phyloP scores from a whole-genome alignment of 2,888 invertebrate genomes.

The Sesia bembeciformis region DNA sequence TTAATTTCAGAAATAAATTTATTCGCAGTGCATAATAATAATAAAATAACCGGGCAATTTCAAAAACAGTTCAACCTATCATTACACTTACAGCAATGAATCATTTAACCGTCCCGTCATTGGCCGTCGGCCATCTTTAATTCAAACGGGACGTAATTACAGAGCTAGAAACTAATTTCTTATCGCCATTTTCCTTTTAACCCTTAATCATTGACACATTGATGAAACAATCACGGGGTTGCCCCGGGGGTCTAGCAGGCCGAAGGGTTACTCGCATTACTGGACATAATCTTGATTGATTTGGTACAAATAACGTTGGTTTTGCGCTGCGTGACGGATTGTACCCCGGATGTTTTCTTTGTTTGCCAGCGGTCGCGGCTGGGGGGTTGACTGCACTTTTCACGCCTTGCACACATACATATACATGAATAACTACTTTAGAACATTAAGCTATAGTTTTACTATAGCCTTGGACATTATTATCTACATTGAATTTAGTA shows the following conservation, averaged over 20 bases:
- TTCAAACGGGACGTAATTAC: slow-evolving; percentile 11
- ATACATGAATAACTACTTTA: neutral
- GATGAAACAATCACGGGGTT: slow-evolving; percentile 50
- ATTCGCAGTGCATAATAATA: too few relatives aligned
- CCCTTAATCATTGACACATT: slow-evolving; percentile 60
- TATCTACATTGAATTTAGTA: too few relatives aligned
- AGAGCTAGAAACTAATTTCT: slow-evolving; percentile 24
- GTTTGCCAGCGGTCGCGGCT: slow-evolving; percentile 10
- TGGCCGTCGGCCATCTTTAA: slow-evolving; percentile 5
- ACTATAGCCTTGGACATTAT: too few relatives aligned
- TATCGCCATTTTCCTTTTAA: slow-evolving; percentile 29
- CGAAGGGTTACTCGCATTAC: slow-evolving; percentile 55
- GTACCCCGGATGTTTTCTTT: slow-evolving; percentile 26
- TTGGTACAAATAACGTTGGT: slow-evolving; percentile 61
- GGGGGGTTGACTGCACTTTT: slow-evolving; percentile 37
- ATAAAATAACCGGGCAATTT: too few relatives aligned
- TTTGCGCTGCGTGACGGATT: slow-evolving; percentile 33
- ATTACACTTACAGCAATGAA: neutral
- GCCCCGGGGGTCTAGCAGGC: slow-evolving; percentile 21
- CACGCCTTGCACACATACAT: slow-evolving; percentile 5
- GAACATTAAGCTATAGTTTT: too few relatives aligned
- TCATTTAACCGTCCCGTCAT: neutral
- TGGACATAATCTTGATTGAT: slow-evolving; percentile 70
- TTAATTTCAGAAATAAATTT: too few relatives aligned
- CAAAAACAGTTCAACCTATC: slow-evolving; percentile 1